Evolutionary conservation across 2,888 invertebrate species (phyloP), one percentile per base, ranked within the genome.

Genomic region (Oligia fasciuncula): DNA sequence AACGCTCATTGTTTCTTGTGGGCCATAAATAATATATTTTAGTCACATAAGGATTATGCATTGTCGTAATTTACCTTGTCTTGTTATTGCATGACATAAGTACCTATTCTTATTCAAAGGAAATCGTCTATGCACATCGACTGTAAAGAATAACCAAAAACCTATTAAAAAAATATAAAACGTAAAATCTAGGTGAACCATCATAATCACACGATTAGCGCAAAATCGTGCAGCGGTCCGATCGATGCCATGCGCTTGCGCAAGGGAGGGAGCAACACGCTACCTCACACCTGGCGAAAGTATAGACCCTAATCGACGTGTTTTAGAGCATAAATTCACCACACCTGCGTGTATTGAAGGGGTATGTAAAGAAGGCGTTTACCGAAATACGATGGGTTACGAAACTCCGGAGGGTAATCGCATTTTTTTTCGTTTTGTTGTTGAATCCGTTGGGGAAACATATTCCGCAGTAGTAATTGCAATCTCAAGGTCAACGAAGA

Each of bases 281-380:
- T 84, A 86, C 43, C 63, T 76, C 62, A 60, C 83, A 77, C 76
- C 76, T 79, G 85, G 88, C 83, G 91, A 91, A 91, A 91, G 90
- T 89, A 75, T 77, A 81, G 69, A 83, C 86, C 88, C 86, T 88
- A 84, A 85, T 87, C 67, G 73, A 65, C 84, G 74, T 75, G 72
- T 68, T 86, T 84, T 73, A 63, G 51, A 62, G 66, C 75, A 75
- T 77, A 72, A 69, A 74, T 80, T 73, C 76, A 63, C 65, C 78
- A 81, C 87, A 83, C 68, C 81, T 81, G 85, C 81, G 14, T 60
- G 29, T 80, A 85, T 65, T 60, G 35, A 43, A 80, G 13, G 63
- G 54, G 49, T 73, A 60, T 60, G 40, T 17, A 60, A 68, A 63
- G 29, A 49, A 70, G 17, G 49, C 35, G 23, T 63, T 57, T 71